Evolutionary conservation across 2,113 vertebrate species (phyloP).

Genomic region (Loxodonta africana): DNA sequence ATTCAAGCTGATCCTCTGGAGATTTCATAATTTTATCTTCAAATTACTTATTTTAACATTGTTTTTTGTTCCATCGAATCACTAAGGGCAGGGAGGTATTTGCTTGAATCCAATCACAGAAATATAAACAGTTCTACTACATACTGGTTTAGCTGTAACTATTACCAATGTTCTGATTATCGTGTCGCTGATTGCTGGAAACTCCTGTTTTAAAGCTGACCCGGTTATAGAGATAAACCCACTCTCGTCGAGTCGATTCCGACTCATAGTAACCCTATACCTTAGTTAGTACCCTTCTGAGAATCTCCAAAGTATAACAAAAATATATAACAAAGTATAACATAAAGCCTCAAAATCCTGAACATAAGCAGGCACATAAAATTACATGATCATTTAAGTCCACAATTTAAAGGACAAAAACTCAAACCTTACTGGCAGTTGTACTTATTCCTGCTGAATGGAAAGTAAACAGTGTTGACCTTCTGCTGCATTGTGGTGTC

Average conservation of each 20-base stretch:
- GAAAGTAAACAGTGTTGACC: background rate
- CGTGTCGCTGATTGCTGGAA: background rate
- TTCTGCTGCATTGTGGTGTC: background rate
- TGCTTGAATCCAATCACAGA: background rate
- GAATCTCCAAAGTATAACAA: constrained; percentile 43
- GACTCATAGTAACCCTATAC: background rate
- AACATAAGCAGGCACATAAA: constrained; percentile 5
- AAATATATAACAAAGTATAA: too few relatives aligned
- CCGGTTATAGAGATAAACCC: background rate
- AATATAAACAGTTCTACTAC: background rate
- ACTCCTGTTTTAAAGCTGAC: constrained; percentile 21
- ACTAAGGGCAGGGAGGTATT: background rate
- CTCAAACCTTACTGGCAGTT: background rate
- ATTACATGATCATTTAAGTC: background rate
- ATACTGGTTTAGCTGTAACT: background rate
- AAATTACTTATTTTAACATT: constrained; percentile 41
- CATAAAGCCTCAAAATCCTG: constrained; percentile 1
- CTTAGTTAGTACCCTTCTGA: background rate
- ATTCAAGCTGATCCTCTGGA: background rate
- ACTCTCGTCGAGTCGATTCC: too few relatives aligned
- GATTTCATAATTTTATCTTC: constrained; percentile 24
- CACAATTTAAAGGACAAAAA: background rate
- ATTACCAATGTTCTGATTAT: background rate
- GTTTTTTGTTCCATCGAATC: background rate
- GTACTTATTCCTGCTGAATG: background rate